Evolutionary conservation across 2,797 vertebrate genomes (phyloP).

Genomic region (Coccyzus lansbergi): DNA sequence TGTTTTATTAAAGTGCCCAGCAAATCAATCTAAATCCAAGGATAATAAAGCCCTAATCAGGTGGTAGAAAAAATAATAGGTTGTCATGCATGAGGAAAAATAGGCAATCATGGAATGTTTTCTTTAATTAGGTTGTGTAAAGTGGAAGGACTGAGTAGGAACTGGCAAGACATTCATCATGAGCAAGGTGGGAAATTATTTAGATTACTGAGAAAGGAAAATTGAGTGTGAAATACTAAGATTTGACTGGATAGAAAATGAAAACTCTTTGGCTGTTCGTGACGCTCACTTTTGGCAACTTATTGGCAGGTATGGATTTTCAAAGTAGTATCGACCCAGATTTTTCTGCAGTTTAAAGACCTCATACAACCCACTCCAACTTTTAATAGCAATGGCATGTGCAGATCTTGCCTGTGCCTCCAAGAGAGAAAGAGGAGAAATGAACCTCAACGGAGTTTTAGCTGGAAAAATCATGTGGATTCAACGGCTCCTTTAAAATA

Average conservation of each 20-base stretch:
- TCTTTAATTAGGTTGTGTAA: constrained; percentile 99
- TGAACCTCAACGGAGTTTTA: background rate
- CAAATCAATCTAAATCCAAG: constrained; percentile 99
- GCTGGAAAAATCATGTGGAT: constrained; percentile 8
- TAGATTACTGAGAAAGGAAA: constrained; percentile 90
- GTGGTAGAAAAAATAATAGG: constrained; percentile 99
- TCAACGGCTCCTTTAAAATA: background rate
- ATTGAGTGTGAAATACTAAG: constrained; percentile 78
- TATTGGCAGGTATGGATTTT: constrained; percentile 69
- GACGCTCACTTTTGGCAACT: constrained; percentile 63
- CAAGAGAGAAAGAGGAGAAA: background rate
- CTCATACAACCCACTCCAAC: background rate
- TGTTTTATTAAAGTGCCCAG: constrained; percentile 96
- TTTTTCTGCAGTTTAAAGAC: constrained; percentile 9
- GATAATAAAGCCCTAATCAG: constrained; percentile 99
- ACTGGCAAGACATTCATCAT: constrained; percentile 98
- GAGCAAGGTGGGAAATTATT: constrained; percentile 98
- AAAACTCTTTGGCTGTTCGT: constrained; percentile 64
- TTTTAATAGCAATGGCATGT: background rate
- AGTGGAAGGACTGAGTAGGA: constrained; percentile 92
- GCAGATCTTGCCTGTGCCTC: background rate
- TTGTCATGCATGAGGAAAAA: constrained; percentile 99
- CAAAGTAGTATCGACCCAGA: constrained; percentile 2
- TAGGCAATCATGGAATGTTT: constrained; percentile 99
- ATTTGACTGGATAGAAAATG: constrained; percentile 80